Conservation (phyloP, 1,140 invertebrate genomes). For the Phymorhynchus buccinoides region DNA sequence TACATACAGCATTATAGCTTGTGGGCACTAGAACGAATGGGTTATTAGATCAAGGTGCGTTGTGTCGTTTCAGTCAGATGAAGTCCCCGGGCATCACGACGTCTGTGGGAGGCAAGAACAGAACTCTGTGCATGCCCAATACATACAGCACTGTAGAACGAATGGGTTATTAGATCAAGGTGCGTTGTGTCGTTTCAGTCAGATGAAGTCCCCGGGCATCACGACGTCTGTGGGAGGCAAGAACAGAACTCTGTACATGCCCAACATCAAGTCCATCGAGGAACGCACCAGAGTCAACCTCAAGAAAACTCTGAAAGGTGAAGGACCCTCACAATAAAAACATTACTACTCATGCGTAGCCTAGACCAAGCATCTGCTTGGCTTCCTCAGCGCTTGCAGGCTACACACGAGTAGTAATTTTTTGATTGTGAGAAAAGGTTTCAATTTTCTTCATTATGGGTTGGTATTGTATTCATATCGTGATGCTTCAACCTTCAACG, state of each 20-base stretch:
- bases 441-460: too few species aligned
- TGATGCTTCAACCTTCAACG: too few species aligned
- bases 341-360: too few species aligned
- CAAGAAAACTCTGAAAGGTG: constrained; percentile 83
- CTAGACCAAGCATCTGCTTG: too few species aligned
- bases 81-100: too few species aligned
- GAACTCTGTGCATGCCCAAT: constrained; percentile 93
- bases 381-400: too few species aligned
- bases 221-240: constrained; percentile 86
- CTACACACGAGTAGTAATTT: too few species aligned
- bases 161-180: constrained; percentile 69
- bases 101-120: constrained; percentile 74
- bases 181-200: constrained; percentile 72
- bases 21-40: too few species aligned
- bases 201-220: constrained; percentile 82
- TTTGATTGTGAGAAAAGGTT: too few species aligned
- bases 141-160: constrained; percentile 91
- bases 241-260: constrained; percentile 94
- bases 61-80: not conserved
- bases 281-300: constrained; percentile 88
- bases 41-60: not conserved
- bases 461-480: too few species aligned
- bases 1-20: too few species aligned
- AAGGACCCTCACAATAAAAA: too few species aligned
- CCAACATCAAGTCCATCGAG: constrained; percentile 90